A percentile compares a stretch with the other conserved stretches of the same genome.
phyloP scores from a whole-genome alignment of 2,113 vertebrate species.

The Marcusenius ussheri region DNA sequence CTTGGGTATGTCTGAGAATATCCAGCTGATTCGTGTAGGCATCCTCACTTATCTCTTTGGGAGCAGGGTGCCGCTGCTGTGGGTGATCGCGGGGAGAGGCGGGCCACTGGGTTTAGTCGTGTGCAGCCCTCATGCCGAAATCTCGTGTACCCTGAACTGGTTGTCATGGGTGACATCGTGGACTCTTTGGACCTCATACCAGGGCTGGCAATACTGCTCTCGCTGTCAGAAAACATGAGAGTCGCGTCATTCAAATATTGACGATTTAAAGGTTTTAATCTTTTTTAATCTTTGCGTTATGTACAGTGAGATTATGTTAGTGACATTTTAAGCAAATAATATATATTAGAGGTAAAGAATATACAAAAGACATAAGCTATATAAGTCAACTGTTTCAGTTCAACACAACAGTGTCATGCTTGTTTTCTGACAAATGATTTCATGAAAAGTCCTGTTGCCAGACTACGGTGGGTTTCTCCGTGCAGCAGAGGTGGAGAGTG shows the following conservation, averaged over 20 bases:
- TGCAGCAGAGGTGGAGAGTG: not conserved
- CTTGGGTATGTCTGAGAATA: not conserved
- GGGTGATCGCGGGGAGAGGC: not conserved
- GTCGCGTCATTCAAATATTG: not conserved
- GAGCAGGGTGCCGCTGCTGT: not conserved
- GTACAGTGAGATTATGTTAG: not conserved
- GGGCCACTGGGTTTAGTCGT: not conserved
- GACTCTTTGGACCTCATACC: not conserved
- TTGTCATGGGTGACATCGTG: not conserved
- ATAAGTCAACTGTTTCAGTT: not conserved
- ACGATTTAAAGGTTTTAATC: not conserved
- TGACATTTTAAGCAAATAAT: not conserved
- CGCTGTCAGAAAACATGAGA: not conserved
- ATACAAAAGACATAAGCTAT: not conserved
- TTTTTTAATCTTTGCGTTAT: not conserved
- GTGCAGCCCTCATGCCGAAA: not conserved
- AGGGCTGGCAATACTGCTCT: not conserved
- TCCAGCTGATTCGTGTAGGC: not conserved
- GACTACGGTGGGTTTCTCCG: not conserved
- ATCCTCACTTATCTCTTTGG: not conserved
- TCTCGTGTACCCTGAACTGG: not conserved
- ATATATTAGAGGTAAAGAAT: not conserved
- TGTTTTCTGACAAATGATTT: not conserved
- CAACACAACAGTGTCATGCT: not conserved
- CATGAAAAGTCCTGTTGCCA: not conserved